phyloP scores from a whole-genome alignment of 2,113 vertebrate species.

The Gasterosteus aculeatus region DNA sequence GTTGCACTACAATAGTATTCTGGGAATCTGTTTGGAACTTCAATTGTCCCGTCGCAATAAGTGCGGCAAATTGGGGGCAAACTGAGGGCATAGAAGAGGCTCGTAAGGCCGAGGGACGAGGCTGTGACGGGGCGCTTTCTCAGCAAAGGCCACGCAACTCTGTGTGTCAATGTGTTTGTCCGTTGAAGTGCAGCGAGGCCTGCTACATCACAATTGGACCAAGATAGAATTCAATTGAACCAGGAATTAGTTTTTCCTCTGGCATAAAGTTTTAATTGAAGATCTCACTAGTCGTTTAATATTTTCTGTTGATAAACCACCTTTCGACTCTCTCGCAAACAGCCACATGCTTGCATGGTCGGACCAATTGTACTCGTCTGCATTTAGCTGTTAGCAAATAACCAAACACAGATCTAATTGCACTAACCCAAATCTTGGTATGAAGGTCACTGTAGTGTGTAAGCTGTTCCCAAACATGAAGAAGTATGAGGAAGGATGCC shows the following conservation, averaged over 20 bases:
- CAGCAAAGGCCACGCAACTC: background rate
- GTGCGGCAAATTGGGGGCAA: constrained; percentile 32
- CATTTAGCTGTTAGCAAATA: background rate
- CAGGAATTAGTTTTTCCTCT: background rate
- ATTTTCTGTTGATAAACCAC: background rate
- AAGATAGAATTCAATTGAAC: background rate
- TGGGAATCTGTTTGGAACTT: constrained; percentile 14
- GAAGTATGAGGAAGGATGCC: background rate
- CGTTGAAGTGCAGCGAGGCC: background rate
- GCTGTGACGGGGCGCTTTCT: background rate
- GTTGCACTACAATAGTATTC: background rate
- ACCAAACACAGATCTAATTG: too few species aligned
- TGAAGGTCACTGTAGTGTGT: background rate
- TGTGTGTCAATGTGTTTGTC: background rate
- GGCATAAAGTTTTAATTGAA: background rate
- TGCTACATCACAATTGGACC: background rate
- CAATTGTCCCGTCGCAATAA: constrained; percentile 17
- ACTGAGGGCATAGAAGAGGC: constrained; percentile 9
- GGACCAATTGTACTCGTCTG: too few species aligned
- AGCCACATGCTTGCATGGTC: background rate
- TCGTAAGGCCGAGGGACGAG: background rate
- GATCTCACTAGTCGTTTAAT: background rate
- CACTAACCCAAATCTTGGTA: too few species aligned
- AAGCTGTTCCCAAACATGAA: background rate
- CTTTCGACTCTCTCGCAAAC: background rate